Evolutionary conservation across 2,113 vertebrate species (phyloP), one percentile per base, ranked within the genome.

Genomic region (Osmerus eperlanus): DNA sequence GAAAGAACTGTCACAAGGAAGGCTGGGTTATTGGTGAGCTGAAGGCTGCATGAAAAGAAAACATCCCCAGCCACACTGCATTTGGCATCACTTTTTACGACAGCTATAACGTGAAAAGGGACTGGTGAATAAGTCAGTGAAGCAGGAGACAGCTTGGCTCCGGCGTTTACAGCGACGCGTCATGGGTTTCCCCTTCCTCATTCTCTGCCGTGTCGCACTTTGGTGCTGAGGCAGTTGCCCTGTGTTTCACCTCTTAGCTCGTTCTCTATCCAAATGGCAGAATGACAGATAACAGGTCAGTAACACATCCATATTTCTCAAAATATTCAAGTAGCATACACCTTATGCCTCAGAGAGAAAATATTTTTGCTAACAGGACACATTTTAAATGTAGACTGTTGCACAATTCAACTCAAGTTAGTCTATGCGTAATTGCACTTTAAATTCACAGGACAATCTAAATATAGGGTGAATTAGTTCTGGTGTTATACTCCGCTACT

Each of bases 11-110:
- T 82, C 78, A 78, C 76, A 86, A 76, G 81, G 72, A 62, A 70
- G 80, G 78, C 85, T 83, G 86, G 91, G 91, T 93, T 93, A 91
- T 85, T 77, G 82, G 70, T 80, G 52, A 80, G 79, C 74, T 77
- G 21, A 65, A 41, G 55, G 32, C 73, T 29, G 74, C 74, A 72
- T 80, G 90, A 84, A 87, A 89, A 90, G 86, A 87, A 89, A 94
- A 92, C 90, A 91, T 52, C 53, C 3, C 36, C 65, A 67, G 36
- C 78, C 83, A 73, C 79, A 82, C 79, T 52, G 81, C 72, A 76
- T 70, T 81, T 69, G 73, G 78, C 81, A 78, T 77, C 74, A 53
- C 68, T 83, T 84, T 92, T 90, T 89, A 89, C 69, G 82, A 87
- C 81, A 76, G 85, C 78, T 78, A 83, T 85, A 85, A 86, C 73